Base-by-base conservation (phyloP, 2,113 vertebrate genomes). In the Pomatostomus ruficeps region DNA sequence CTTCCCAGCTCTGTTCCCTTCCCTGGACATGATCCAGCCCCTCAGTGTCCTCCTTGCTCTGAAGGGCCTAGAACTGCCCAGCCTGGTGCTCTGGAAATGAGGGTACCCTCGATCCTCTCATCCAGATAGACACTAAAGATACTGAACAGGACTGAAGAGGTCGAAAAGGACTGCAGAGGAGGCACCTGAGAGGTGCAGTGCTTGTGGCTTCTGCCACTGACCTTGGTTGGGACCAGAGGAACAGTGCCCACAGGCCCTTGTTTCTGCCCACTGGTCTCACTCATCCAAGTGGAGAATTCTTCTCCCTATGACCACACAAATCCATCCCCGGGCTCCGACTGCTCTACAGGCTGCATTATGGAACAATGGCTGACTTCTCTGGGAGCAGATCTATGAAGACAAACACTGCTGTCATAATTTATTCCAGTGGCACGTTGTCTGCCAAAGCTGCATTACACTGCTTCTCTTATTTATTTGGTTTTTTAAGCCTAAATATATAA, bases 1-100 rank as follows among this genome's bases (percentile, higher is more conserved):
- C 38, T 74, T 51, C 63, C 38, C 52, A 58, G 38, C 9, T 66
- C 43, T 0, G 0, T 45, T 51, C 45, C 23, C 20, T 59, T 0
- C 24, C 16, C n/a, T 40, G 38, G 33, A 33, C 31, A 20, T 0
- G 0, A 3, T 59, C 38, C 61, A 52, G 29, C 11, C 11, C 10
- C 17, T 40, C 40, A 2, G 2, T 1, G 14, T 59, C 38, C 21
- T 51, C 35, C 62, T n/a, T 59, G 29, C 9, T 18, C 3, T n/a
- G 16, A 2, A 1, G 5, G 33, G 16, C 33, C n/a, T 52, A 61
- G 19, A 54, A 42, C 16, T 25, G 29, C 38, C 54, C 24, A 40
- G 1, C 3, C 35, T 40, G 11, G 6, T 12, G 45, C 40, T 67
- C 45, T 67, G 38, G 38, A 67, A 5, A 31, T 35, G n/a, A 21